A percentile compares a stretch with the other conserved stretches of the same genome.
Evolutionary conservation across 2,113 vertebrate genomes (phyloP).

Genomic region (Arothron firmamentum): DNA sequence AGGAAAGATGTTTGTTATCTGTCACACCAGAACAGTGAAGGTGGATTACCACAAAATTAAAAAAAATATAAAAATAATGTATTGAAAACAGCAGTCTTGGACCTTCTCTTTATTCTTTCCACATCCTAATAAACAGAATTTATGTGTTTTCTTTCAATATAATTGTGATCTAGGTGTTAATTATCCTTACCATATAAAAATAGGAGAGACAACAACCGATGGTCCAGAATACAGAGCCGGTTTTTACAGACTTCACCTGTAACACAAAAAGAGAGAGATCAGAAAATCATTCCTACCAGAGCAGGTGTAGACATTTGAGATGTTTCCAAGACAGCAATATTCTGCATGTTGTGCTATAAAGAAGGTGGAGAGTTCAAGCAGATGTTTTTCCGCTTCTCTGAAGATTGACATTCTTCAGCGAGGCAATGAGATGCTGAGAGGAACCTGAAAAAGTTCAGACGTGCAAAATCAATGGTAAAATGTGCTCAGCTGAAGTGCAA

Average conservation of each 20-base stretch:
- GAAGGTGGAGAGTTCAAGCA: too few relatives aligned
- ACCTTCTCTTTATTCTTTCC: too few relatives aligned
- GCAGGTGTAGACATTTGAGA: background rate
- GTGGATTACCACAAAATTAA: background rate
- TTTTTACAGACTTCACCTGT: conserved; percentile 97
- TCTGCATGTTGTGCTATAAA: background rate
- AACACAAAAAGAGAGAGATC: conserved; percentile 34
- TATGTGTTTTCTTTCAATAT: too few relatives aligned
- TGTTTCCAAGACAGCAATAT: background rate
- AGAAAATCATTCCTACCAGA: conserved; percentile 16
- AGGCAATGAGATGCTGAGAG: too few relatives aligned
- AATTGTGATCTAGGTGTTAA: background rate
- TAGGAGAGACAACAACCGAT: conserved; percentile 95
- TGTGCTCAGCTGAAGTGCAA: background rate
- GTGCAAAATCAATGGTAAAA: background rate
- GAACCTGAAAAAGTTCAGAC: background rate
- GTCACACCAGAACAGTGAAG: background rate
- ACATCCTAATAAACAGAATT: background rate
- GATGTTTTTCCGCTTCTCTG: too few relatives aligned
- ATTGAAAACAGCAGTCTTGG: too few relatives aligned
- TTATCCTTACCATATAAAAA: conserved; percentile 92
- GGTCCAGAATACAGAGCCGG: conserved; percentile 94
- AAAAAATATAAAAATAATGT: background rate
- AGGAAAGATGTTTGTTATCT: background rate
- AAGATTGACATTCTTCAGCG: too few relatives aligned